phyloP scores from a whole-genome alignment of 1,140 invertebrate genomes.

The Bombyx mori region DNA sequence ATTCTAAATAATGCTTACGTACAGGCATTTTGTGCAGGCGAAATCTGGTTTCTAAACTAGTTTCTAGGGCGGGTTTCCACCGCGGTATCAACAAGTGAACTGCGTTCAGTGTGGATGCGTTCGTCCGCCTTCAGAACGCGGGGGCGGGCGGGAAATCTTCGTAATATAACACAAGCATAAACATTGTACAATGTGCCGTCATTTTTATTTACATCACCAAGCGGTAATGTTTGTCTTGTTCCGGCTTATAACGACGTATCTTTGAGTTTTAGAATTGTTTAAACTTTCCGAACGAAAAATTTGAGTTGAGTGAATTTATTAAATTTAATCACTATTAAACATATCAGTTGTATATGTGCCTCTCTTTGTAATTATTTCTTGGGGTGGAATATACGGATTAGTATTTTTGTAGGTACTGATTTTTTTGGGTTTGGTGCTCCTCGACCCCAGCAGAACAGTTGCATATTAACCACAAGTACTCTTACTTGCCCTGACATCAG shows the following conservation, averaged over 20 bases:
- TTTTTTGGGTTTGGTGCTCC: neutral
- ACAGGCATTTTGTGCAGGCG: constrained; percentile 45
- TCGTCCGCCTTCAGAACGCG: constrained; percentile 48
- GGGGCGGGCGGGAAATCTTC: constrained; percentile 29
- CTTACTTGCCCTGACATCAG: no score
- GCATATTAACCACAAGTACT: no score
- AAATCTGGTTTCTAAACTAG: constrained; percentile 27
- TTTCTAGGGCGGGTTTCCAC: constrained; percentile 40
- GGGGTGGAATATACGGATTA: neutral
- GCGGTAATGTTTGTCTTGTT: no score
- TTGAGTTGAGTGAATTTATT: neutral
- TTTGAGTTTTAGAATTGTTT: no score
- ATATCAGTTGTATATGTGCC: neutral
- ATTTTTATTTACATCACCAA: constrained; percentile 20
- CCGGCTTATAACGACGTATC: no score
- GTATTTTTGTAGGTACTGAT: neutral
- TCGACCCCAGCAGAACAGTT: no score
- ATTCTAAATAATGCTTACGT: constrained; percentile 1
- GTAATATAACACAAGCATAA: constrained; percentile 11
- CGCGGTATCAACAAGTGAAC: constrained; percentile 41
- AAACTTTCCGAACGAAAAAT: neutral
- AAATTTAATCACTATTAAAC: neutral
- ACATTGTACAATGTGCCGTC: constrained; percentile 14
- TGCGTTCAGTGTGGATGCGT: constrained; percentile 20
- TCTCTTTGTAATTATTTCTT: neutral